phyloP scores from a whole-genome alignment of 2,888 invertebrate species.

The Macrosiphum euphorbiae region DNA sequence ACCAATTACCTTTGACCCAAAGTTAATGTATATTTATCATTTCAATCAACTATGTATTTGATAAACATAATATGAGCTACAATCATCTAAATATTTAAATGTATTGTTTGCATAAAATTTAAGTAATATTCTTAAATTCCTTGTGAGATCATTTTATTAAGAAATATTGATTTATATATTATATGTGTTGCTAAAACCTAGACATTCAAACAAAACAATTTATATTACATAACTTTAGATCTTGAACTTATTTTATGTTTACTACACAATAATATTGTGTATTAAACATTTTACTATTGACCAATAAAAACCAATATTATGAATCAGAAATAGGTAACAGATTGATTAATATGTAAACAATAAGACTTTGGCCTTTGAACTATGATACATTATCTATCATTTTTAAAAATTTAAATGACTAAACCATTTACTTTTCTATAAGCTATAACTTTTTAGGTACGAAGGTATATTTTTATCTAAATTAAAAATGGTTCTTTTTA shows the following conservation, averaged over 20 bases:
- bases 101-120: background rate
- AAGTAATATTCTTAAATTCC: constrained; percentile 1
- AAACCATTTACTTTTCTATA: background rate
- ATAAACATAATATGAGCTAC: constrained; percentile 32
- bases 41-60: background rate
- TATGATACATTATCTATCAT: background rate
- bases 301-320: background rate
- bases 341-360: background rate
- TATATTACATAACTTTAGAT: background rate
- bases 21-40: background rate
- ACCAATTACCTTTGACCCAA: constrained; percentile 53
- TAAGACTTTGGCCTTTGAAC: background rate
- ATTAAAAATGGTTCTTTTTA: background rate
- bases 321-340: background rate
- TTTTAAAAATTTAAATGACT: background rate
- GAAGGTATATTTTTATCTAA: background rate
- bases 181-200: background rate
- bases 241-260: background rate
- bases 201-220: background rate
- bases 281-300: background rate
- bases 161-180: background rate
- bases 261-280: background rate
- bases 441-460: background rate
- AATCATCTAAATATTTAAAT: constrained; percentile 22
- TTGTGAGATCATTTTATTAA: background rate